A percentile compares a stretch with the other conserved stretches of the same genome.
Conservation (phyloP, 2,888 invertebrate genomes). For the Apodemia mormo region DNA sequence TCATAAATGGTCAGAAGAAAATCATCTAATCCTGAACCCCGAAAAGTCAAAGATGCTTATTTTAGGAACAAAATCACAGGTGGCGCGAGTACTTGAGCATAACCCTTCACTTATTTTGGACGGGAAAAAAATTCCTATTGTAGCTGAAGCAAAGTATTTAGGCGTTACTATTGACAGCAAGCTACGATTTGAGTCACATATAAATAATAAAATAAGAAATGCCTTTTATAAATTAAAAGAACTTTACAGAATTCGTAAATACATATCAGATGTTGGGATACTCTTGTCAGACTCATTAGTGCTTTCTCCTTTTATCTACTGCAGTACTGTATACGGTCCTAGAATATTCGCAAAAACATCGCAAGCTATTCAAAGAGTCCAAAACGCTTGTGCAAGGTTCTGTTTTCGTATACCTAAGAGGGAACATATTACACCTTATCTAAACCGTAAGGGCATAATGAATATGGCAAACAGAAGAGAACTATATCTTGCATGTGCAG, state of each 20-base stretch:
- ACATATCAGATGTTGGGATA: not conserved
- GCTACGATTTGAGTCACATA: not conserved
- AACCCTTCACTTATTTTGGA: not conserved
- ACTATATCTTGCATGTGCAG: not conserved
- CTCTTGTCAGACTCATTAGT: not conserved
- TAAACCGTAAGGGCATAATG: not conserved
- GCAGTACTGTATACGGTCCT: not conserved
- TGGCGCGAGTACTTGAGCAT: not conserved
- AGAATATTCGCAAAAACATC: not conserved
- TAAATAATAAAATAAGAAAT: not conserved
- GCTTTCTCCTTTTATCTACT: not conserved
- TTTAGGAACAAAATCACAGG: conserved; percentile 18
- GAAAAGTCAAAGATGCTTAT: conserved; percentile 18
- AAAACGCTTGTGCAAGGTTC: not conserved
- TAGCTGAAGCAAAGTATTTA: not conserved
- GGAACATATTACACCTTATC: not conserved
- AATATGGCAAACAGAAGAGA: not conserved
- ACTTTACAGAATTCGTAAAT: not conserved
- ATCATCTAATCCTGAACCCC: not conserved
- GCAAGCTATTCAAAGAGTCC: not conserved
- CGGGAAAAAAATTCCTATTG: not conserved
- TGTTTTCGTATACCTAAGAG: not conserved
- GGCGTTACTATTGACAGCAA: not conserved
- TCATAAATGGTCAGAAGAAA: conserved; percentile 17
- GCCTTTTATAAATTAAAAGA: not conserved